Evolutionary conservation across 2,888 invertebrate species (phyloP), one percentile per base, ranked within the genome.

Genomic region (Drosophila barbarae): DNA sequence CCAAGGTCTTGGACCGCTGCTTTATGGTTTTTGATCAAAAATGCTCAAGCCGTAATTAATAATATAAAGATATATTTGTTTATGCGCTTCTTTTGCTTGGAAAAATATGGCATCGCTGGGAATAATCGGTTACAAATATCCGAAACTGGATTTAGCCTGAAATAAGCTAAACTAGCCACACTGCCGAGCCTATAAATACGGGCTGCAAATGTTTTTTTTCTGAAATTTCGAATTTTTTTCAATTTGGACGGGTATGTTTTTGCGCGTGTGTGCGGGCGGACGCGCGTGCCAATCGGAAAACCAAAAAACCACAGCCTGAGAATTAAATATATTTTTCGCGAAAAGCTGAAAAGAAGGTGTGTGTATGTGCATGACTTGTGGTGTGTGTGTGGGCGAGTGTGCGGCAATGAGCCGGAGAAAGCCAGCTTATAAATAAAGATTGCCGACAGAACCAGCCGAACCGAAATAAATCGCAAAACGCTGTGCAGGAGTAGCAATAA

Each of bases 311-410:
- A 61, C 52, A 70, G 72, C 65, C 61, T 60, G 67, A 72, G 71
- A 53, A 56, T 54, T 13, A 53, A 77, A 77, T 80, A 75, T 67
- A 44, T 72, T 71, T 68, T 75, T 81, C 77, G 76, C 76, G 67
- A 77, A 70, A 72, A 58, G 47, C 63, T 55, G 55, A 60, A 28
- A 23, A 59, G 60, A 36, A 58, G 59, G 58, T 58, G 58, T 44
- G 58, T 35, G 26, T 10, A 34, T 56, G 56, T 28, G 30, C 5
- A 5, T 26, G 42, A 2, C 9, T 30, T 0, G 9, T 8, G 26
- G 41, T 23, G 23, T 23, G 41, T 26, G 41, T 1, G 26, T 23
- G 38, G 13, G 12, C 7, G 5, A 5, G 41, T 42, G 28, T 30
- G 44, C 44, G 28, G 44, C 28, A 21, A 32, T 44, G 30, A 32